These are phyloP conservation scores for Turdus rufiventris DNA, from an alignment of 2,113 vertebrate genomes.

Conservation along the genomic window DNA sequence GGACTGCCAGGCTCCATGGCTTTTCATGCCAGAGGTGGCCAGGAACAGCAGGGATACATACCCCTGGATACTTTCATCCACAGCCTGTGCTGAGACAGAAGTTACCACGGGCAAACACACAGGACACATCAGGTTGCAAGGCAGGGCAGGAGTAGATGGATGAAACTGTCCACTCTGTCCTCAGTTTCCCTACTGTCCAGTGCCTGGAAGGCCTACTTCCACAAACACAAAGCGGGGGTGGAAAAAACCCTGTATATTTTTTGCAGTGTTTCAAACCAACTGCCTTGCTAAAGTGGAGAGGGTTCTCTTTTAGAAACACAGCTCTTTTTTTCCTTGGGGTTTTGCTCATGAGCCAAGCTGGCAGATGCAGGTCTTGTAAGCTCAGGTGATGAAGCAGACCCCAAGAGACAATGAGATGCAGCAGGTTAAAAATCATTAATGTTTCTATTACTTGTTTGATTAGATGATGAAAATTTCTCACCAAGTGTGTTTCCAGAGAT, in stretches of 20 bases:
- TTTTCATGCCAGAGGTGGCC: background rate
- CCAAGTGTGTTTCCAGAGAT: background rate
- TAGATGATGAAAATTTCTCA: constrained; percentile 38
- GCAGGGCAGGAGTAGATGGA: background rate
- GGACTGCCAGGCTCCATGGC: background rate
- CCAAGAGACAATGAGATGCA: background rate
- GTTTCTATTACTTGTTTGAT: constrained; percentile 48
- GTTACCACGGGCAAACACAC: fast-evolving
- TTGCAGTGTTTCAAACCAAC: background rate
- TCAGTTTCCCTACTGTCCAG: background rate
- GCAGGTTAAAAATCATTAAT: constrained; percentile 38
- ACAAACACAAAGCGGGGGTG: background rate
- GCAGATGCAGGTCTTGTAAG: constrained; percentile 34
- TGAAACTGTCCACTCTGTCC: fast-evolving
- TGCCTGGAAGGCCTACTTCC: background rate
- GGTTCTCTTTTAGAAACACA: background rate
- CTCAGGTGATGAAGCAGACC: constrained; percentile 9
- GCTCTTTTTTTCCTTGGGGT: background rate
- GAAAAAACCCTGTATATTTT: fast-evolving
- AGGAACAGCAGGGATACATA: fast-evolving
- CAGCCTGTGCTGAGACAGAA: background rate
- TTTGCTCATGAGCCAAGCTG: background rate
- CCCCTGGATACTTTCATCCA: background rate
- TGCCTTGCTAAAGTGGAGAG: background rate
- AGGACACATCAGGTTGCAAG: background rate